Evolutionary conservation across 2,113 vertebrate genomes (phyloP), one percentile per base, ranked within the genome.

Genomic region (Mirza zaza): DNA sequence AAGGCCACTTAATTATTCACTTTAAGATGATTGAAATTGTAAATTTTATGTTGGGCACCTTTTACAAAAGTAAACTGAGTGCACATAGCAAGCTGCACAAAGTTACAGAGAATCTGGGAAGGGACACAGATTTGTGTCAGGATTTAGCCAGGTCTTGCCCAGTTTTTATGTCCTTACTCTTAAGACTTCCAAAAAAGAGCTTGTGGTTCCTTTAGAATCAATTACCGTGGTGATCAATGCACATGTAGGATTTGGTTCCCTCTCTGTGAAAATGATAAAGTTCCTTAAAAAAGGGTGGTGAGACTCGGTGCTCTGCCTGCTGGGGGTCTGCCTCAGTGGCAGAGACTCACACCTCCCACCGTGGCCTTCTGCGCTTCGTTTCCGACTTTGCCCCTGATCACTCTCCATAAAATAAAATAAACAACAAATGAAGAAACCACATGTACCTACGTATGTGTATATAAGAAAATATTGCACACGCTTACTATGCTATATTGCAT

Each of bases 311-410:
- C 29, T 57, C 50, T 4, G 18, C 36, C 18, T 34, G 3, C 52
- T 0, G n/a, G 36, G 36, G 25, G 7, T 8, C 34, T 25, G 11
- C 1, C 50, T 17, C 20, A 29, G 25, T 2, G 17, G 67, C 50
- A 14, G 5, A 1, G 25, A 12, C 2, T 12, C 50, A 3, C 0
- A 2, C 12, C 42, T 3, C 21, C 14, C 23, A 25, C 12, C 59
- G 11, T 3, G 25, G 8, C 63, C 21, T 17, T 20, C 36, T 32
- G 17, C 2, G 1, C 45, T n/a, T 29, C 13, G 12, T 11, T 32
- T 21, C 21, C 2, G 4, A 29, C 15, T n/a, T 27, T 45, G 23
- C 52, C 52, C 15, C 27, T 7, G 7, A n/a, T 29, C 11, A 15
- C 4, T 55, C 70, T 88, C 70, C 61, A n/a, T 63, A 48, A 92